A percentile compares a stretch with the other conserved stretches of the same genome.
Conservation (phyloP, 2,113 vertebrate genomes). For the Nestor notabilis region DNA sequence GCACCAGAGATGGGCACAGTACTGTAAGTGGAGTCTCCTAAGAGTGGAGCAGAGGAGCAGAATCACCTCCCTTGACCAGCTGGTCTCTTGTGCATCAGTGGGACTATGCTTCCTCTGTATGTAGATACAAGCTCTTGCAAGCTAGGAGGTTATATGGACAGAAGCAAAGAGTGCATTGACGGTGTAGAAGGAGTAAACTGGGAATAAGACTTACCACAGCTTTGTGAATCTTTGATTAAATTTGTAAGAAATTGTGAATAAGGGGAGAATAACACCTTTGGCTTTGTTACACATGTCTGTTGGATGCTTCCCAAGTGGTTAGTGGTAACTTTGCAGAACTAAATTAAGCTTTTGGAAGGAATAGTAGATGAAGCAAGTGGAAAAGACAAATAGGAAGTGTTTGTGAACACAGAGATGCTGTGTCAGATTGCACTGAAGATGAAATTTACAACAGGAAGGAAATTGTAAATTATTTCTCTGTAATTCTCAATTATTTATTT, state of each 20-base stretch:
- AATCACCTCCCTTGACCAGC: neutral
- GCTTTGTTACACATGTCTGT: neutral
- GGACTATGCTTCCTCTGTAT: fast-evolving
- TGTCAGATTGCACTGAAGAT: neutral
- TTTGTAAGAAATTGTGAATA: neutral
- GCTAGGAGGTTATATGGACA: neutral
- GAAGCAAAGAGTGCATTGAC: neutral
- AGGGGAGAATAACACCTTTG: neutral
- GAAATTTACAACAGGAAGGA: neutral
- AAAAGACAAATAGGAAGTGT: neutral
- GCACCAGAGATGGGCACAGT: neutral
- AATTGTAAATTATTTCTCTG: neutral
- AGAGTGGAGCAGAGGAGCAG: neutral
- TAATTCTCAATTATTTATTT: neutral
- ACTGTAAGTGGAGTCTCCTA: neutral
- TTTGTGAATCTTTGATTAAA: neutral
- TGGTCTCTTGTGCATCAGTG: neutral
- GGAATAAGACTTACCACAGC: neutral
- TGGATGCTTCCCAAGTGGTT: neutral
- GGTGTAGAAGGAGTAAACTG: neutral
- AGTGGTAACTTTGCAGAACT: neutral
- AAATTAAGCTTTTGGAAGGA: neutral
- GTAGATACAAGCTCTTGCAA: neutral
- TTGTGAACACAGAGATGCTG: neutral
- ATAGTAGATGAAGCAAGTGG: neutral